phyloP scores from a whole-genome alignment of 1,140 invertebrate genomes.

The Hestina assimilis region DNA sequence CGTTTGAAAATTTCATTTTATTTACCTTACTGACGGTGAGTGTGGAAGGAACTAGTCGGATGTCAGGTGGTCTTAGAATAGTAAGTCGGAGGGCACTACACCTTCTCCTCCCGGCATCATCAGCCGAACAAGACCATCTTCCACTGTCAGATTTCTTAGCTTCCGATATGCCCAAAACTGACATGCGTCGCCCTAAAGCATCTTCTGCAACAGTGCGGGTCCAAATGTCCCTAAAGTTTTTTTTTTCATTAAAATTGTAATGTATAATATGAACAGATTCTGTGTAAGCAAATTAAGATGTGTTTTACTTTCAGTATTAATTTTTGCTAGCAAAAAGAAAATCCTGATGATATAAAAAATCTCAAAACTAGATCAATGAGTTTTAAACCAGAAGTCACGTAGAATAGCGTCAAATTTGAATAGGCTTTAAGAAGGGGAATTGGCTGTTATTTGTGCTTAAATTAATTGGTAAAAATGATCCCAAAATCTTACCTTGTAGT shows the following conservation, averaged over 20 bases:
- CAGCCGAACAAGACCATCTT: conserved; percentile 85
- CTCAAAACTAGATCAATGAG: too few relatives aligned
- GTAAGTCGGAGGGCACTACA: conserved; percentile 84
- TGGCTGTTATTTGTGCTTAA: too few relatives aligned
- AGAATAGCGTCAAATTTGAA: too few relatives aligned
- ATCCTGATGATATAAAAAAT: too few relatives aligned
- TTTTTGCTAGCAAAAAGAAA: too few relatives aligned
- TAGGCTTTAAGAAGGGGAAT: too few relatives aligned
- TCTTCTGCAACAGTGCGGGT: conserved; percentile 81
- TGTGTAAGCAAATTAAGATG: too few relatives aligned
- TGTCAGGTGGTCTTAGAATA: conserved; percentile 82
- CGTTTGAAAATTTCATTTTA: not conserved
- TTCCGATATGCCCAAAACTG: conserved; percentile 83
- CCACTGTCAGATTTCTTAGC: conserved; percentile 84
- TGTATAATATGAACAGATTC: too few relatives aligned
- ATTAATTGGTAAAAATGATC: too few relatives aligned
- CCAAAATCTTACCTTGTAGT: conserved; percentile 84
- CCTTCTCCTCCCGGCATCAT: conserved; percentile 86
- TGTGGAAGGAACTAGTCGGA: conserved; percentile 85
- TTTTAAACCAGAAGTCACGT: too few relatives aligned
- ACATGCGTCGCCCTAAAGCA: conserved; percentile 82
- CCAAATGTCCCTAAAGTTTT: conserved; percentile 80
- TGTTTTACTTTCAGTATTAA: too few relatives aligned
- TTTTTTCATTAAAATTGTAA: not conserved
- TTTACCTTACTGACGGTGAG: conserved; percentile 84